A percentile compares a stretch with the other conserved stretches of the same genome.
These are phyloP conservation scores for Zaprionus tsacasi DNA, from an alignment of 1,140 invertebrate species.

Conservation along the genomic window DNA sequence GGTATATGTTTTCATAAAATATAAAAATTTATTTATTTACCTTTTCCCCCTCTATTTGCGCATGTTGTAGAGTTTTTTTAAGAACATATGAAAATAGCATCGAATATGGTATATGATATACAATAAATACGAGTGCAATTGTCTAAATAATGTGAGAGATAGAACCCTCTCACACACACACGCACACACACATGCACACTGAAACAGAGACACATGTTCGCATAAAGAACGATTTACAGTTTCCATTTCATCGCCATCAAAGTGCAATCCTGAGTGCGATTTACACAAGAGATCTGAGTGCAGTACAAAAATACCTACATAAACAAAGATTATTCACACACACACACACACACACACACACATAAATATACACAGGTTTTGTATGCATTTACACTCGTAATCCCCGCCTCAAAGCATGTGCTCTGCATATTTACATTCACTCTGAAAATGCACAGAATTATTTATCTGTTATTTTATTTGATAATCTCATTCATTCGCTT, in stretches of 20 bases:
- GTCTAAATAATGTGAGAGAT: not conserved
- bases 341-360: not conserved
- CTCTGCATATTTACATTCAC: conserved; percentile 16
- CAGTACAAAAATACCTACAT: not conserved
- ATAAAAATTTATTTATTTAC: conserved; percentile 52
- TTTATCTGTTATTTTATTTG: conserved; percentile 53
- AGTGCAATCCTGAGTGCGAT: conserved; percentile 1
- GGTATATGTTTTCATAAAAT: conserved; percentile 35
- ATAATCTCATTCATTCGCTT: conserved; percentile 41
- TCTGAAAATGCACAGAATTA: conserved; percentile 4
- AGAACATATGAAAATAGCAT: conserved; percentile 4
- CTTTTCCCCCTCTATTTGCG: not conserved
- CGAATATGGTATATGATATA: not conserved
- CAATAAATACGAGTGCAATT: conserved; percentile 1
- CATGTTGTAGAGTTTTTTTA: conserved; percentile 20
- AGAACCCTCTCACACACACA: not conserved
- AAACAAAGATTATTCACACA: not conserved
- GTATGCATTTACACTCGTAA: conserved; percentile 14
- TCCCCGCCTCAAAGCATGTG: conserved; percentile 29
- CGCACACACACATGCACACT: not conserved
- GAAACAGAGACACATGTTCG: not conserved
- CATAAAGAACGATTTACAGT: not conserved
- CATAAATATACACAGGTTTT: not conserved
- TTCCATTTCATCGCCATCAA: conserved; percentile 1
- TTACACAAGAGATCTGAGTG: conserved; percentile 3